These are phyloP conservation scores for Nansenia antarctica DNA, from an alignment of 2,113 vertebrate species.

Conservation along the genomic window DNA sequence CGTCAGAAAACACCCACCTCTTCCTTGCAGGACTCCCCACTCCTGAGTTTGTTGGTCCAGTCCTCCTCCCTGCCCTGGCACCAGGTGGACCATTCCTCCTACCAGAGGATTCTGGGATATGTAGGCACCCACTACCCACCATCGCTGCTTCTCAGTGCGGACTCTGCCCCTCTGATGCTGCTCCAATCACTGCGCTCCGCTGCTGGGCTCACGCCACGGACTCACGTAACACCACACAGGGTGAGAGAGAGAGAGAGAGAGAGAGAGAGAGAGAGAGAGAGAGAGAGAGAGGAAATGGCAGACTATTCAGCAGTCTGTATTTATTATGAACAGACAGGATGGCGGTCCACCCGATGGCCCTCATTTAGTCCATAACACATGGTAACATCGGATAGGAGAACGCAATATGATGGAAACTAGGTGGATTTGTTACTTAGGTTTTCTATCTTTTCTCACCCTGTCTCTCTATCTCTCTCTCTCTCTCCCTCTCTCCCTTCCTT, in stretches of 20 bases:
- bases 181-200: conserved; percentile 86
- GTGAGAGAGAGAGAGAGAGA: conserved; percentile 68
- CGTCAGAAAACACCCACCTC: no score
- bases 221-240: conserved; percentile 75
- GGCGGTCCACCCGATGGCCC: no score
- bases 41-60: conserved; percentile 89
- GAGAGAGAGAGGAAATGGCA: conserved; percentile 24
- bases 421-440: no score
- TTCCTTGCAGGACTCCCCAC: conserved; percentile 82
- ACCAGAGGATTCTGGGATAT: conserved; percentile 86
- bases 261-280: conserved; percentile 82
- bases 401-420: no score
- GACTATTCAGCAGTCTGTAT: neutral
- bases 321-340: neutral
- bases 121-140: conserved; percentile 91
- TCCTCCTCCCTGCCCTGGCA: conserved; percentile 91
- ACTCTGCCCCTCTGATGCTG: conserved; percentile 80
- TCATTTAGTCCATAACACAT: no score
- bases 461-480: neutral
- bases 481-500: neutral
- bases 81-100: conserved; percentile 85
- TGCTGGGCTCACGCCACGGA: conserved; percentile 82
- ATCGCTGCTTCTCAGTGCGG: conserved; percentile 81
- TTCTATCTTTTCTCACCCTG: neutral
- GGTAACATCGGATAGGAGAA: no score